These are phyloP conservation scores for Apodemia mormo DNA, from an alignment of 2,888 invertebrate species.

Conservation along the genomic window DNA sequence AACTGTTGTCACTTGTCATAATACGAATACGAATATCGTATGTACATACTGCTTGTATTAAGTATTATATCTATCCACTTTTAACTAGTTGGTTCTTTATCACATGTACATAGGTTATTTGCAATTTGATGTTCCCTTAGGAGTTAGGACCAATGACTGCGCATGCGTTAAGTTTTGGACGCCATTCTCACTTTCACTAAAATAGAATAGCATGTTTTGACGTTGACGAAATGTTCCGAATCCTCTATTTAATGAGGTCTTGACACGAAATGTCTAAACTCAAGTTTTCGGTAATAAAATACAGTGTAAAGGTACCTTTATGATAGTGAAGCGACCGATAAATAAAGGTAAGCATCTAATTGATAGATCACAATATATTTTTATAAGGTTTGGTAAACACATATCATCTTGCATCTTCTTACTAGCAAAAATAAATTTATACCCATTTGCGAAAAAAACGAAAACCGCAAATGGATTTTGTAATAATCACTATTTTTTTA, in stretches of 20 bases:
- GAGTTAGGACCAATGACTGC: constrained; percentile 42
- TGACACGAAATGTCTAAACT: constrained; percentile 68
- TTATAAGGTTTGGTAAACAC: neutral
- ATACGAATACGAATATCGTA: too few relatives aligned
- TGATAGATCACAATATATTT: neutral
- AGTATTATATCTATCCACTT: too few relatives aligned
- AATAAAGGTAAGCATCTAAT: constrained; percentile 52
- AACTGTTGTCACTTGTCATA: too few relatives aligned
- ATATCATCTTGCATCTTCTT: too few relatives aligned
- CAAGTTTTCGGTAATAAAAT: constrained; percentile 62
- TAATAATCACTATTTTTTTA: too few relatives aligned
- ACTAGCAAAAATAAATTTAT: neutral
- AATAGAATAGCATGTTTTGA: constrained; percentile 68
- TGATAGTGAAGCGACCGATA: constrained; percentile 66
- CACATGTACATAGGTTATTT: neutral
- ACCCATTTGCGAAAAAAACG: neutral
- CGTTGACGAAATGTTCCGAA: constrained; percentile 60
- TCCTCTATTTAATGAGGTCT: constrained; percentile 69
- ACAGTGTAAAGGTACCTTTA: constrained; percentile 65
- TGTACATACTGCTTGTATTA: too few relatives aligned
- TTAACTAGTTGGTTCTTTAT: too few relatives aligned
- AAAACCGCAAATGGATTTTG: too few relatives aligned
- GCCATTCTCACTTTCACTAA: constrained; percentile 72
- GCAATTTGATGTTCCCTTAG: constrained; percentile 29
- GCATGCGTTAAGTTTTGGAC: constrained; percentile 74